Percentiles rank a stretch among this genome's conserved stretches.
phyloP scores from a whole-genome alignment of 2,113 vertebrate species.

The Sula dactylatra region DNA sequence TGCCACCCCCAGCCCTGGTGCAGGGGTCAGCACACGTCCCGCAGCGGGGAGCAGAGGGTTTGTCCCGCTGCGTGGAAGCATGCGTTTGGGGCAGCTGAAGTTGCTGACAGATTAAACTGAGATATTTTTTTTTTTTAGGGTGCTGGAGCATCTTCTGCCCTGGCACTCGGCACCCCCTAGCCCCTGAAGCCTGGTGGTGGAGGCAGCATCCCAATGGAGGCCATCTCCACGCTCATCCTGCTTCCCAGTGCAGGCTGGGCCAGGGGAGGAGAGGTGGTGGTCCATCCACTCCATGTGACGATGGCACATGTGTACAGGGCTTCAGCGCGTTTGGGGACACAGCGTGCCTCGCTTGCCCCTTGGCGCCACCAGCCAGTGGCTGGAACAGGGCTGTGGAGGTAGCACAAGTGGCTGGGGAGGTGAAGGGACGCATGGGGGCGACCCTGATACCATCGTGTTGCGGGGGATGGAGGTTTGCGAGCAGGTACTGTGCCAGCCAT shows the following conservation, averaged over 20 bases:
- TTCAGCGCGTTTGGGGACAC: accelerated
- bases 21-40: neutral
- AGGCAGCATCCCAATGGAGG: neutral
- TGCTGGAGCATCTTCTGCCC: neutral
- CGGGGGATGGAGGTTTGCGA: neutral
- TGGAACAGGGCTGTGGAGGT: neutral
- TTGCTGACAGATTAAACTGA: neutral
- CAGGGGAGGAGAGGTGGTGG: neutral
- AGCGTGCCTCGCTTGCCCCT: neutral
- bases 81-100: neutral
- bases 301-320: accelerated
- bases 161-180: accelerated
- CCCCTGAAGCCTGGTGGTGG: neutral
- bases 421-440: accelerated
- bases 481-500: neutral
- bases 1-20: too few species aligned
- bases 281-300: accelerated
- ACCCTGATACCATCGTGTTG: accelerated
- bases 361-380: neutral
- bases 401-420: neutral
- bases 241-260: neutral
- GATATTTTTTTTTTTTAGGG: neutral
- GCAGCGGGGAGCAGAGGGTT: neutral
- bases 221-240: neutral
- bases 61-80: accelerated